These are phyloP conservation scores for Panthera uncia DNA, from an alignment of 2,113 vertebrate genomes.

Conservation along the genomic window DNA sequence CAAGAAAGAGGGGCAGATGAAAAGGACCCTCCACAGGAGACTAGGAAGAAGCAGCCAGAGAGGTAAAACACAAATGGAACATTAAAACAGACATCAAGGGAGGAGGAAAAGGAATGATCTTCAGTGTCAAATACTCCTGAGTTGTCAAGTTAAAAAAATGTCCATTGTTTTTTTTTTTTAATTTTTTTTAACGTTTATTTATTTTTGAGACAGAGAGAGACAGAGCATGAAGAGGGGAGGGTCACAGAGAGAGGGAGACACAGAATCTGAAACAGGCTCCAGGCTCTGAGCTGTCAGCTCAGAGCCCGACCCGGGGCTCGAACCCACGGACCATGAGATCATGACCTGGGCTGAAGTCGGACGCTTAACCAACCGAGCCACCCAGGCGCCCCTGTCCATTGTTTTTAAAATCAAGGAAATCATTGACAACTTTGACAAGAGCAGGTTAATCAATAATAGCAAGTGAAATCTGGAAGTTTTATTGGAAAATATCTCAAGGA, in stretches of 20 bases:
- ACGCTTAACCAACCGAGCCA: too few species aligned
- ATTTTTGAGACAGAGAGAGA: too few species aligned
- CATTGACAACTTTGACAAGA: background rate
- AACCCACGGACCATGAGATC: too few species aligned
- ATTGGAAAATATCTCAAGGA: background rate
- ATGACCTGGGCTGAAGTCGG: too few species aligned
- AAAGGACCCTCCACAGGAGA: background rate
- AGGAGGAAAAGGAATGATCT: background rate
- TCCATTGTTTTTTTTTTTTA: background rate
- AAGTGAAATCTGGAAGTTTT: background rate
- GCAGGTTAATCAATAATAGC: background rate
- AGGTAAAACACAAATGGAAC: background rate
- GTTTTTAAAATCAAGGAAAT: background rate
- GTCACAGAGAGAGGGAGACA: too few species aligned
- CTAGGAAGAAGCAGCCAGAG: background rate
- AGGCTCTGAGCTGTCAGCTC: too few species aligned
- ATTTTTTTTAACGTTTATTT: too few species aligned
- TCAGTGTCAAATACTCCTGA: background rate
- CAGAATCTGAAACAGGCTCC: too few species aligned
- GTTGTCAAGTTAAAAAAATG: background rate
- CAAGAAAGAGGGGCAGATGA: background rate
- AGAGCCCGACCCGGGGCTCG: too few species aligned
- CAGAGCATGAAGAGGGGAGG: too few species aligned
- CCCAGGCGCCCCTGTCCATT: background rate
- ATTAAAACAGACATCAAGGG: background rate